phyloP scores from a whole-genome alignment of 2,113 vertebrate species.

The Sylvilagus bachmani region DNA sequence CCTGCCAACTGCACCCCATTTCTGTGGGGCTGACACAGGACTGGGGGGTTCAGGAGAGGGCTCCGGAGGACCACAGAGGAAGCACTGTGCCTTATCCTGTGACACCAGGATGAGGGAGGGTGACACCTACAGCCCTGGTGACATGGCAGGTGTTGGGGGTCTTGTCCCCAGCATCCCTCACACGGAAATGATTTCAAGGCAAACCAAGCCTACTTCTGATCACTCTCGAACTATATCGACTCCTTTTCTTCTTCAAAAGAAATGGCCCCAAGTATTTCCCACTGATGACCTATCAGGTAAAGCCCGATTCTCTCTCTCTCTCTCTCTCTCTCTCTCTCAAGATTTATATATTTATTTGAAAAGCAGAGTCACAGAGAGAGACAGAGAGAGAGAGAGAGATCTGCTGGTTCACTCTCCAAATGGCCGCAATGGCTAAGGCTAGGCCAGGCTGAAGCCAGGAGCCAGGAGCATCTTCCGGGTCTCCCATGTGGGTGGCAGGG shows the following conservation, averaged over 20 bases:
- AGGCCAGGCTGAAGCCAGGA: too few relatives aligned
- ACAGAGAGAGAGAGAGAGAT: too few relatives aligned
- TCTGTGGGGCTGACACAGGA: neutral
- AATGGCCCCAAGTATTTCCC: neutral
- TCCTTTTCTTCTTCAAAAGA: neutral
- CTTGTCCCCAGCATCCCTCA: neutral
- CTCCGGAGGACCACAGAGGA: neutral
- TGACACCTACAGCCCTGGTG: neutral
- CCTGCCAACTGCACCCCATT: neutral
- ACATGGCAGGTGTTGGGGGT: neutral
- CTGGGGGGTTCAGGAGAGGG: neutral
- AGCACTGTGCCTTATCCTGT: neutral
- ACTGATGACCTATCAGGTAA: rapidly evolving
- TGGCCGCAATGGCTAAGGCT: too few relatives aligned
- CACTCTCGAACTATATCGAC: neutral
- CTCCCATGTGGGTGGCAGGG: too few relatives aligned
- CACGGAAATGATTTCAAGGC: neutral
- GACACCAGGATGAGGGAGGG: rapidly evolving
- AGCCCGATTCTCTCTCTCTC: neutral
- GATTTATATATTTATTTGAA: too few relatives aligned
- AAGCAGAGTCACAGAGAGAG: too few relatives aligned
- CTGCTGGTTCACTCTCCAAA: too few relatives aligned
- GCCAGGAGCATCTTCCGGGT: too few relatives aligned
- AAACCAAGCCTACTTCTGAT: neutral
- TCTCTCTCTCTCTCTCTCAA: neutral